Percentiles rank a stretch among this genome's conserved stretches.
phyloP scores from a whole-genome alignment of 2,888 invertebrate genomes.

The Gryllus longicercus region DNA sequence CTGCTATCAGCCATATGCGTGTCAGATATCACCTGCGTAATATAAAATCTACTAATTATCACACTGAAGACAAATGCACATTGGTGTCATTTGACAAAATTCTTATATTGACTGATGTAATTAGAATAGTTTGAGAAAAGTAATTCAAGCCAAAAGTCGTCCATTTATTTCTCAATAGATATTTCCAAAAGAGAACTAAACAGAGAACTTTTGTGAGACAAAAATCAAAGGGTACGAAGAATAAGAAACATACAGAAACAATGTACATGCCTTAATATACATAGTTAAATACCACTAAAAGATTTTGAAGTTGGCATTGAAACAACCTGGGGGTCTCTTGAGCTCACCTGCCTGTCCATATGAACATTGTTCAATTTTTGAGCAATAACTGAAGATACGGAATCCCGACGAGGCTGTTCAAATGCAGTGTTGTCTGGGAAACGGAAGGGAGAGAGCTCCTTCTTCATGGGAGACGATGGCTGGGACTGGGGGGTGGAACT shows the following conservation, averaged over 20 bases:
- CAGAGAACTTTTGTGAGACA: no score
- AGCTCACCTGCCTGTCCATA: background rate
- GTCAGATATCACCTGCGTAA: conserved; percentile 18
- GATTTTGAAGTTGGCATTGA: no score
- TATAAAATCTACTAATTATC: conserved; percentile 9
- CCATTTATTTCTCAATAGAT: no score
- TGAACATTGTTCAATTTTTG: background rate
- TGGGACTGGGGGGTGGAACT: conserved; percentile 55
- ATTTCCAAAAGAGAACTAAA: no score
- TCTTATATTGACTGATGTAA: no score
- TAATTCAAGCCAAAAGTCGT: no score
- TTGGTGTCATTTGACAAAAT: no score
- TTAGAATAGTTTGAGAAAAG: no score
- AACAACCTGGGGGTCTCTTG: background rate
- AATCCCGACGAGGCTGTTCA: conserved; percentile 37
- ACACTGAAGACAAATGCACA: conserved; percentile 7
- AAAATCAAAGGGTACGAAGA: no score
- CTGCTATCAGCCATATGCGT: conserved; percentile 17
- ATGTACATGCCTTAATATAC: no score
- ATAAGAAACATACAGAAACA: no score
- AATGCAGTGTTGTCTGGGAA: conserved; percentile 44
- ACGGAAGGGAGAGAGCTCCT: conserved; percentile 58
- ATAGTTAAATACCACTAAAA: no score
- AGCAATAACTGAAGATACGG: conserved; percentile 25
- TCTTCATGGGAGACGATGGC: conserved; percentile 67